Conservation (phyloP, 2,888 invertebrate genomes). For the Hemaris fuciformis region DNA sequence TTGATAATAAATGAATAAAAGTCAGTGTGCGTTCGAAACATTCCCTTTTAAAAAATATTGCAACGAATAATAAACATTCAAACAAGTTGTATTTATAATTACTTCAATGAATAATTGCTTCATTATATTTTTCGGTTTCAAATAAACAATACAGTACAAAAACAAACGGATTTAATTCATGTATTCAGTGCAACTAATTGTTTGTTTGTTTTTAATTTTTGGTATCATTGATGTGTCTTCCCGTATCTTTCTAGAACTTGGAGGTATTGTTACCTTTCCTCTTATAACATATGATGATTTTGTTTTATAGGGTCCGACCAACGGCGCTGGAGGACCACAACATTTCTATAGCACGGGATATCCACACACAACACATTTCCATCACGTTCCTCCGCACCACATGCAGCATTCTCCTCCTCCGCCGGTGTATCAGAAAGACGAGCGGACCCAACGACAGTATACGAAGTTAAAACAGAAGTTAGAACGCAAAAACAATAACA, state of each 20-base stretch:
- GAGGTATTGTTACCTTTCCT: too few relatives aligned
- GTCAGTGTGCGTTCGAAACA: background rate
- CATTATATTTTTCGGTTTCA: too few relatives aligned
- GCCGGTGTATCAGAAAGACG: conserved; percentile 86
- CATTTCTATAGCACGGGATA: conserved; percentile 84
- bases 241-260: too few relatives aligned
- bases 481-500: conserved; percentile 83
- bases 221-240: too few relatives aligned
- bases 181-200: too few relatives aligned
- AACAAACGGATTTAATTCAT: too few relatives aligned
- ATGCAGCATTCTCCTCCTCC: conserved; percentile 86
- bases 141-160: too few relatives aligned
- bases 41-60: background rate
- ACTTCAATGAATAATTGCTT: too few relatives aligned
- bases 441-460: conserved; percentile 89
- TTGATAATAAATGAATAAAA: background rate
- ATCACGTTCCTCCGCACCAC: conserved; percentile 80
- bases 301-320: conserved; percentile 83
- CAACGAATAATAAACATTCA: too few relatives aligned
- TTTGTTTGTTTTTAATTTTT: too few relatives aligned
- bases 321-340: conserved; percentile 86
- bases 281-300: background rate
- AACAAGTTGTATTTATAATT: too few relatives aligned
- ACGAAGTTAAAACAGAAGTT: conserved; percentile 89
- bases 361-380: conserved; percentile 75